Evolutionary conservation across 2,113 vertebrate species (phyloP).

Genomic region (Nematolebias whitei): DNA sequence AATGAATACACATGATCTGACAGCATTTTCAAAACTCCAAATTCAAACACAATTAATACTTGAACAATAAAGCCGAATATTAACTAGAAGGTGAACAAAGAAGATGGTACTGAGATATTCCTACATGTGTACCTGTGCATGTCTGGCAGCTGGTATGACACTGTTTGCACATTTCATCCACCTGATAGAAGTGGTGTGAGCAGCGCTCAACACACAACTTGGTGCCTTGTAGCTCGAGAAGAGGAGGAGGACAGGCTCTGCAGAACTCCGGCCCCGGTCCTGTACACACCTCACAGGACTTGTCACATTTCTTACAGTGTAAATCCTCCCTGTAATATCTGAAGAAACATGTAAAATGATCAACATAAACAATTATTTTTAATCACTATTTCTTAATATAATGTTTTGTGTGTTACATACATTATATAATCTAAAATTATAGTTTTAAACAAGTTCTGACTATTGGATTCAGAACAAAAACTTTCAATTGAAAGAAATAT

Average conservation of each 20-base stretch:
- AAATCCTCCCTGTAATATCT: constrained; percentile 71
- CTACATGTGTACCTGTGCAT: constrained; percentile 72
- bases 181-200: constrained; percentile 67
- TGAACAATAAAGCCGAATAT: neutral
- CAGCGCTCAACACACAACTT: constrained; percentile 74
- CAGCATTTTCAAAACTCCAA: neutral
- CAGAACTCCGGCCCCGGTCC: constrained; percentile 72
- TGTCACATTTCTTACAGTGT: constrained; percentile 75
- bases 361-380: neutral
- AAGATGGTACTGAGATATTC: neutral
- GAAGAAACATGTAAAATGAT: neutral
- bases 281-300: constrained; percentile 65
- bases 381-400: too few species aligned
- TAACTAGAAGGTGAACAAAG: neutral
- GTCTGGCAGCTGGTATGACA: constrained; percentile 80
- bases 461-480: neutral
- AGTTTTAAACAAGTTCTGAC: neutral
- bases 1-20: fast-evolving
- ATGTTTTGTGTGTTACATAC: neutral
- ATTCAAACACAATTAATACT: constrained; percentile 1
- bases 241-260: constrained; percentile 58
- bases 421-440: neutral
- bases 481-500: neutral
- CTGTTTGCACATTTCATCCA: constrained; percentile 49
- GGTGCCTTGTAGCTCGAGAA: constrained; percentile 71